Evolutionary conservation across 1,140 invertebrate species (phyloP), one percentile per base, ranked within the genome.

Genomic region (Stegodyphus dumicola): DNA sequence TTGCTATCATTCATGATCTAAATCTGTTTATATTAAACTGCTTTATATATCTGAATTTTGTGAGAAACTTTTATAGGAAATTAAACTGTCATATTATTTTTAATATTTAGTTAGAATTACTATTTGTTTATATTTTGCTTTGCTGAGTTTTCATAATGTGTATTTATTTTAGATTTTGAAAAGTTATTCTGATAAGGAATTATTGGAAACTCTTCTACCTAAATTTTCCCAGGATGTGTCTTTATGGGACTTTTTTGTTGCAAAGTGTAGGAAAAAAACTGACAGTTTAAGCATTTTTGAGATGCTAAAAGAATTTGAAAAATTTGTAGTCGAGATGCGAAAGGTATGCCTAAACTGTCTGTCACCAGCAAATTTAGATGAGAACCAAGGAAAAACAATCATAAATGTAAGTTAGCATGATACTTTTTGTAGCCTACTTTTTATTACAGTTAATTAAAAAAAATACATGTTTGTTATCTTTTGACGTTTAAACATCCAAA

Each of bases 151-250:
- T 33, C 33, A 33, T 33, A 33, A 33, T 3, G 3, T 33, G 1
- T 33, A 33, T 33, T 33, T 5, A 9, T 73, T 73, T 85, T 79
- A 89, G 87, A 75, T 87, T n/a, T 83, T 89, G 53, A 86, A 85
- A 66, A 18, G 81, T 18, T 89, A 79, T 86, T 83, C 89, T 88
- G 90, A 91, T 88, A 90, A 92, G 79, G 92, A 92, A 74, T 86
- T 92, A 79, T 90, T 91, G 89, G 91, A 92, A 75, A 89, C 90
- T 17, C 90, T 91, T n/a, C 80, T 92, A 13, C 91, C 91, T 33
- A 88, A 90, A 7, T 89, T 92, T 7, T 89, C 90, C 6, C 89
- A 90, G 76, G 88, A 89, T 53, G 88, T 91, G 69, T 90, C 90
- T 0, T 87, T 90, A 0, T 92, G 91, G 91, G 91, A 92, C 81